Conservation (phyloP, 1,140 invertebrate genomes). For the Drosophila ohnishii region DNA sequence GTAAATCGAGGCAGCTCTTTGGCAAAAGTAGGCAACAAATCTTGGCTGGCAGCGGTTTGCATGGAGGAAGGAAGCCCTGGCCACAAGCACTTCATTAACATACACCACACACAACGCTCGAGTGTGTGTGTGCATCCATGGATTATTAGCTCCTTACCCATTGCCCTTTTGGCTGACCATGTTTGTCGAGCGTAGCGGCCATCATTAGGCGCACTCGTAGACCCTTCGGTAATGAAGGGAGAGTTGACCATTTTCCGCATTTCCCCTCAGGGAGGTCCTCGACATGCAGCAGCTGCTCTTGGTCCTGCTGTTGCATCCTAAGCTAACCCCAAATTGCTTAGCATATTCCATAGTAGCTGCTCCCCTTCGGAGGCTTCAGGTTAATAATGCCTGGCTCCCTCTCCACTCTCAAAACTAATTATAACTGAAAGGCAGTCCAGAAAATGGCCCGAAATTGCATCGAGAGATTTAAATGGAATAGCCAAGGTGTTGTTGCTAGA, state of each 20-base stretch:
- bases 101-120: slow-evolving; percentile 8
- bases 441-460: slow-evolving; percentile 3
- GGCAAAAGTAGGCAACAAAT: slow-evolving; percentile 38
- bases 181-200: slow-evolving; percentile 31
- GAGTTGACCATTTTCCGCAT: neutral
- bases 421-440: slow-evolving; percentile 5
- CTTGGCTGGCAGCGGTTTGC: slow-evolving; percentile 7
- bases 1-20: slow-evolving; percentile 35
- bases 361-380: slow-evolving; percentile 13
- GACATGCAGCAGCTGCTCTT: slow-evolving; percentile 13
- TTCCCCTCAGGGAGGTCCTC: neutral
- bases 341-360: slow-evolving; percentile 19
- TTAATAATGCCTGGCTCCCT: slow-evolving; percentile 11
- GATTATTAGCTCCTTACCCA: slow-evolving; percentile 45
- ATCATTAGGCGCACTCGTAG: slow-evolving; percentile 35
- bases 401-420: neutral
- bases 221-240: slow-evolving; percentile 30
- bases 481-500: neutral
- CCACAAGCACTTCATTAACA: slow-evolving; percentile 66
- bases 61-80: slow-evolving; percentile 4
- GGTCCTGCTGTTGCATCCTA: neutral
- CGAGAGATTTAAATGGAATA: neutral
- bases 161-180: slow-evolving; percentile 36
- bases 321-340: slow-evolving; percentile 41
- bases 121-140: slow-evolving; percentile 38